Evolutionary conservation across 1,140 invertebrate species (phyloP).

Genomic region (Pygmarrhopalites habei): DNA sequence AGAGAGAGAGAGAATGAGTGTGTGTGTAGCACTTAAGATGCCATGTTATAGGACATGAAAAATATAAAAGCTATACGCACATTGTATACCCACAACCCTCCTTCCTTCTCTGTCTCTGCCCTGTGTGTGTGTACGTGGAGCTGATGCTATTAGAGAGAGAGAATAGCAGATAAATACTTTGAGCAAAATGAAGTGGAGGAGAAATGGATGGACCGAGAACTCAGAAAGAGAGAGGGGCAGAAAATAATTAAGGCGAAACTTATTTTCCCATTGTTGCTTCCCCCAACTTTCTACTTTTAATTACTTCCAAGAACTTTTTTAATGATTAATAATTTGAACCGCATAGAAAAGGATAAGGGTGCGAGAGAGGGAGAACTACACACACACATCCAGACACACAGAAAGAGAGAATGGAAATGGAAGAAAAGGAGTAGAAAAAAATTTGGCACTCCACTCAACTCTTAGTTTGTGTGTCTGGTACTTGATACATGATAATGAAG

Average conservation of each 20-base stretch:
- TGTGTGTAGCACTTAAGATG: no score
- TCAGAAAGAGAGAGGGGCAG: background rate
- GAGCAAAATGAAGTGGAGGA: slow-evolving; percentile 4
- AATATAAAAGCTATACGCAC: no score
- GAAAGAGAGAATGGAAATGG: background rate
- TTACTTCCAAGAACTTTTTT: slow-evolving; percentile 23
- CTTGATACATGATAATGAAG: no score
- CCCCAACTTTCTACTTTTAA: slow-evolving; percentile 25
- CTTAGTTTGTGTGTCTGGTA: no score
- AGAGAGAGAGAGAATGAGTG: no score
- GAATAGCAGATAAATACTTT: background rate
- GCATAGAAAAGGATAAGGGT: background rate
- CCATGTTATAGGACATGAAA: no score
- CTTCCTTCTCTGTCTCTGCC: no score
- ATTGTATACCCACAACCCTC: no score
- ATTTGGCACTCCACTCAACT: slow-evolving; percentile 10
- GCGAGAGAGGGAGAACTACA: background rate
- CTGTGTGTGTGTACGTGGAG: no score
- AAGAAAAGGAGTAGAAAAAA: background rate
- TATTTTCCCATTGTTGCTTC: slow-evolving; percentile 20
- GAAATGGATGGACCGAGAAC: background rate
- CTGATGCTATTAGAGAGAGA: no score
- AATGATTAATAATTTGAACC: slow-evolving; percentile 32
- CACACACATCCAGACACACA: background rate
- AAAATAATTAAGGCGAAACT: slow-evolving; percentile 20